Evolutionary conservation across 2,113 vertebrate genomes (phyloP), one percentile per base, ranked within the genome.

Genomic region (Saccopteryx leptura): DNA sequence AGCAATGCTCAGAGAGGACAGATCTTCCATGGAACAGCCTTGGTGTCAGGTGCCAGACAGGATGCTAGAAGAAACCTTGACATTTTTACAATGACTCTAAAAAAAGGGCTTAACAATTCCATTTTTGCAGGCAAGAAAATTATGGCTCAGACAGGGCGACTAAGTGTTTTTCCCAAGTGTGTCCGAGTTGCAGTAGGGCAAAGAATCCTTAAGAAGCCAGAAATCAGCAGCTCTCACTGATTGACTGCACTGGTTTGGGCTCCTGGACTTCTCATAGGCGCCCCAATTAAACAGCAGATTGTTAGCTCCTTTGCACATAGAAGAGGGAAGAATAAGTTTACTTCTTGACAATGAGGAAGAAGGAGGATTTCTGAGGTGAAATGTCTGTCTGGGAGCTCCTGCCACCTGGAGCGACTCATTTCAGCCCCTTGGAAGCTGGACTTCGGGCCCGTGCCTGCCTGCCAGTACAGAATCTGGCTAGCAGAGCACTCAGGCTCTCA

Each of bases 21-120:
- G n/a, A 0, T 18, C 39, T 39, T n/a, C 23, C 3, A 0, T 15
- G n/a, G 48, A 65, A 7, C 2, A 17, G 68, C 14, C 52, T 5
- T 24, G 8, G 0, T 31, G n/a, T 50, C 31, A 31, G 33, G 21
- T 52, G 18, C 31, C 6, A 15, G 3, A 23, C 7, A 12, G 17
- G 26, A 0, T 14, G 52, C n/a, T 63, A 74, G 50, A 26, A 26
- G 60, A 26, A 26, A 54, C 1, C n/a, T 84, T 50, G n/a, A 1
- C 18, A 21, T 60, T 52, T 23, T 91, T 54, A 65, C 15, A 31
- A n/a, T 26, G 23, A 12, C 26, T 26, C 33, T 39, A 12, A 23
- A 63, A 75, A 31, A 8, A 8, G 26, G 21, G 4, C 8, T 81
- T 61, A 79, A 14, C 9, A n/a, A 26, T 28, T 88, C 26, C 31